Evolutionary conservation across 2,113 vertebrate genomes (phyloP), one percentile per base, ranked within the genome.

Genomic region (Illadopsis cleaveri): DNA sequence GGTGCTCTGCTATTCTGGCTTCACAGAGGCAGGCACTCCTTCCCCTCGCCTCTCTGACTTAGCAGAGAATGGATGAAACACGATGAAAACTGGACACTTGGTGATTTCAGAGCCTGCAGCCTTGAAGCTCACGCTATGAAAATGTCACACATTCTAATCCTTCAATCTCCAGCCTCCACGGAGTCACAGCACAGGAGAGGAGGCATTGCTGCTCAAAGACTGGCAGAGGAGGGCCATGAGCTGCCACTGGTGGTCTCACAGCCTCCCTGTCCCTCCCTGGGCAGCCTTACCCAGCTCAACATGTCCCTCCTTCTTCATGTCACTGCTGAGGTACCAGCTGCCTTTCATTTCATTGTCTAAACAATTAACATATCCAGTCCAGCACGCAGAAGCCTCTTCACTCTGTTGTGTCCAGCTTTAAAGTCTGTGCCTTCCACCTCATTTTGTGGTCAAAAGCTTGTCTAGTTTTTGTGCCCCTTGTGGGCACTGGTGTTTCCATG

Each of bases 41-140:
- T 61, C 60, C 68, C 45, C 56, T 64, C 10, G 24, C 66, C 22
- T 21, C 31, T 87, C 58, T 40, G 75, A 75, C 58, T 40, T 78
- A 75, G 79, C 4, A 0, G 58, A 80, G 64, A 84, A 64, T 16
- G 76, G 62, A 58, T 82, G 50, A 69, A 61, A 85, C 47, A 40
- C 78, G 83, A 4, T 10, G 50, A 72, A 76, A 90, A 73, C 53
- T 58, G 92, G 82, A 87, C 70, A 66, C 80, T 78, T 35, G 68
- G 84, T 73, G 95, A 68, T 91, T 90, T 86, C 71, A 86, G 71
- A 94, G 81, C 58, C 87, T 66, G 44, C 79, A 86, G 82, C 61
- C 79, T 81, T 12, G 24, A 64, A 54, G 44, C 40, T 90, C 87
- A 33, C 0, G 11, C 90, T 94, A 91, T 57, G 95, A 79, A 91